Percentiles rank a stretch among this genome's conserved stretches.
phyloP scores from a whole-genome alignment of 2,113 vertebrate genomes.

The Ardeotis arabs region DNA sequence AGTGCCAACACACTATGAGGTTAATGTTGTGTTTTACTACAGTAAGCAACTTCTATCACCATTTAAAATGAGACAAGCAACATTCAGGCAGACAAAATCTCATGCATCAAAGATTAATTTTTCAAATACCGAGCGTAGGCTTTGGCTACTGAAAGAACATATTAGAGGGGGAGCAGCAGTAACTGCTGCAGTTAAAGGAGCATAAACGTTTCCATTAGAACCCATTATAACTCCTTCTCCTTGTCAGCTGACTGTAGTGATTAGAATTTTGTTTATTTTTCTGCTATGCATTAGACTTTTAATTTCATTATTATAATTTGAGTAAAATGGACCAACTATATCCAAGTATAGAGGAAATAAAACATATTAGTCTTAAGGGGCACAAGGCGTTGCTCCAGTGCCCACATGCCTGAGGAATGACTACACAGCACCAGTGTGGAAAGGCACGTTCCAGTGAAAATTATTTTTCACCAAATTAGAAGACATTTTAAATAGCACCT shows the following conservation, averaged over 20 bases:
- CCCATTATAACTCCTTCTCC: background rate
- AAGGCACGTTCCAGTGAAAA: background rate
- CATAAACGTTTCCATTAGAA: background rate
- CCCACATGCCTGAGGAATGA: background rate
- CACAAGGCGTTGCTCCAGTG: background rate
- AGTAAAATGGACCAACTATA: background rate
- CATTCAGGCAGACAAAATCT: conserved; percentile 60
- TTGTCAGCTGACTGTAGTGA: background rate
- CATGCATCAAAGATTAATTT: conserved; percentile 36
- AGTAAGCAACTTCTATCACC: conserved; percentile 66
- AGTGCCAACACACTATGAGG: conserved; percentile 51
- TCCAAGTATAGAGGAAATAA: background rate
- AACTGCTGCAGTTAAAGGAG: background rate
- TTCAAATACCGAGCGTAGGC: conserved; percentile 6
- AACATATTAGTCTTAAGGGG: background rate
- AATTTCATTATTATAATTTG: background rate
- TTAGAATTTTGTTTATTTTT: background rate
- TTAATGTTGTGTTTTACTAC: conserved; percentile 70
- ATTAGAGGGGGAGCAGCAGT: background rate
- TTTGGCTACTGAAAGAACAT: background rate
- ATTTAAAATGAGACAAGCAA: conserved; percentile 64
- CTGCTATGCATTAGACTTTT: background rate
- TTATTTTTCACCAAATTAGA: background rate
- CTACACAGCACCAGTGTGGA: rapidly evolving
- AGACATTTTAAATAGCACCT: background rate